Base-by-base conservation (phyloP, 2,888 invertebrate species). In the Lomographa bimaculata region DNA sequence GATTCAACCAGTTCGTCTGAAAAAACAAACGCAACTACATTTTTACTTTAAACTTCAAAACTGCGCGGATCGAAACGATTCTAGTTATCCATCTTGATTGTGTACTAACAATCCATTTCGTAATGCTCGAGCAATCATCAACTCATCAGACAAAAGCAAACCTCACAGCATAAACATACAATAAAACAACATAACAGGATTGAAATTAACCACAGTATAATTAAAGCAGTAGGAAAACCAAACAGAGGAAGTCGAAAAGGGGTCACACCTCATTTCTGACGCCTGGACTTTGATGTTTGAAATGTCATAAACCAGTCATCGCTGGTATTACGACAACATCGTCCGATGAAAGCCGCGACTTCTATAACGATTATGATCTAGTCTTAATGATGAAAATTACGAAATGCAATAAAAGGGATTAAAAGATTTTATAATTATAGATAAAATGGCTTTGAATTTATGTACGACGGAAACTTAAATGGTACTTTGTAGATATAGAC, bases 271-370 rank as follows among this genome's bases (percentile, higher is more conserved):
- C 52, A 59, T 65, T 61, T 64, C 63, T 65, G 57, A 53, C 64
- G 50, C 45, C 70, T 72, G 71, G 73, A 70, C 64, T 58, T 39
- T 45, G 53, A 48, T 53, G 64, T 65, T 65, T 55, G 60, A 63
- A 63, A 65, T 62, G 61, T 64, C 62, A 64, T 66, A 67, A 70
- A 69, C 47, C 54, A 69, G 61, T 67, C 67, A 64, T 62, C 69
- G 61, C 58, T 35, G 49, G 52, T 42, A 41, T 33, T 50, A 43
- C 44, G 50, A 50, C 50, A 47, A 40, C 47, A 17, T 36, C 35
- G 33, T 30, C 17, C 34, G 45, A 45, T 6, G 46, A 47, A 42
- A 46, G 27, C 26, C 19, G 36, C 42, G 27, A 12, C 35, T 30
- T 24, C 24, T 30, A 17, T 30, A 30, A 26, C 17, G 42, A 35